A percentile compares a stretch with the other conserved stretches of the same genome.
Conservation (phyloP, 2,797 vertebrate genomes). For the Cyprinodon diabolis region DNA sequence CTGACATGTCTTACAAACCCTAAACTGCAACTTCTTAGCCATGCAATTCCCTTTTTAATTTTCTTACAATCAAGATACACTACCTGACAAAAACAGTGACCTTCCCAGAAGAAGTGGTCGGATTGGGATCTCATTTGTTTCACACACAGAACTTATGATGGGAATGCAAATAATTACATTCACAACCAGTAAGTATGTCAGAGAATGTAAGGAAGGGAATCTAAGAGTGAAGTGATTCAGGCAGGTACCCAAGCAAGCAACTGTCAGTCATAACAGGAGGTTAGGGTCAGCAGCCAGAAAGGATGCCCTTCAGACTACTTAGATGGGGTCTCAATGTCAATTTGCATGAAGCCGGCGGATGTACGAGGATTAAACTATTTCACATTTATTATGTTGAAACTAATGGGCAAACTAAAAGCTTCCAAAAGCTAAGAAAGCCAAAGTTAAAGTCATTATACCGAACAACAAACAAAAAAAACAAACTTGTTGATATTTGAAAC, state of each 20-base stretch:
- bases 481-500: not conserved
- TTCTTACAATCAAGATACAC: constrained; percentile 65
- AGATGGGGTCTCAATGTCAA: not conserved
- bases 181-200: not conserved
- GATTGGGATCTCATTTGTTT: not conserved
- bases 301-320: not conserved
- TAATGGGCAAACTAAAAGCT: not conserved
- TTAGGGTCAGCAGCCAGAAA: not conserved
- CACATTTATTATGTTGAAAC: not conserved
- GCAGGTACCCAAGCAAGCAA: not conserved
- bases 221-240: not conserved
- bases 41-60: constrained; percentile 87
- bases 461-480: not conserved
- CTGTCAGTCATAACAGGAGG: not conserved
- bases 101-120: not conserved
- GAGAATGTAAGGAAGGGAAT: not conserved
- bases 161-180: not conserved
- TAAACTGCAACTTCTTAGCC: constrained; percentile 99
- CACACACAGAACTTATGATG: not conserved
- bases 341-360: not conserved
- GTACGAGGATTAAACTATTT: not conserved
- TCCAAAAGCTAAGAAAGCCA: not conserved
- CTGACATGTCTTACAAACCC: constrained; percentile 99
- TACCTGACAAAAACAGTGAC: constrained; percentile 7
- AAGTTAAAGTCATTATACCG: not conserved